Evolutionary conservation across 1,140 invertebrate species (phyloP), one percentile per base, ranked within the genome.

Genomic region (Maniola jurtina): DNA sequence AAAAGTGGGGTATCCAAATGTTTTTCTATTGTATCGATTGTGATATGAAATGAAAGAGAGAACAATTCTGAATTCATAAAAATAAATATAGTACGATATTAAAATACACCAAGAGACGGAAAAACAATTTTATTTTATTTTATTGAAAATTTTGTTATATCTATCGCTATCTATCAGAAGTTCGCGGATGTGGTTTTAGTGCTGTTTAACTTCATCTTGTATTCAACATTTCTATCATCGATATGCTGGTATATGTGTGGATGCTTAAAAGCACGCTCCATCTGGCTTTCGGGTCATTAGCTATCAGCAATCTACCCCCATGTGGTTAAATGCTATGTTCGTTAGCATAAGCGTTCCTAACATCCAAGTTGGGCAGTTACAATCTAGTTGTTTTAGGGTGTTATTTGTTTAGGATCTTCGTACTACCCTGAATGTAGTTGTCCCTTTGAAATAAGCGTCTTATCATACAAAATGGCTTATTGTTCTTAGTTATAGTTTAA

Each of bases 251-350:
- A 42, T 42, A 42, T 42, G 6, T 42, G 40, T 36, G 36, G 36
- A 36, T 6, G 36, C 36, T 52, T n/a, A 52, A 52, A 16, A 52
- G 48, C n/a, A 16, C 13, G n/a, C 11, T 47, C 11, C 15, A 16
- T 14, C 9, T 52, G 13, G 48, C 16, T 25, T 33, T 35, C 15
- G 42, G 45, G 36, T 60, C 64, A 45, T 66, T 65, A 42, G 50
- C 47, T 50, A 50, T 50, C 47, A 6, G 47, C 50, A 54, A 54
- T 54, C 25, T 7, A 34, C 64, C 64, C 64, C 47, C 58, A 61
- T 61, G 55, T 55, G 35, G 58, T 34, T 61, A 66, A 66, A 58
- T 50, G 35, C 38, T 66, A 56, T 61, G 58, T 61, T 66, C 64
- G 58, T 66, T 66, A 66, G 50, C 50, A 54, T 54, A 54, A 54